Evolutionary conservation across 2,888 invertebrate genomes (phyloP), one percentile per base, ranked within the genome.

Genomic region (Eristalis intricaria): DNA sequence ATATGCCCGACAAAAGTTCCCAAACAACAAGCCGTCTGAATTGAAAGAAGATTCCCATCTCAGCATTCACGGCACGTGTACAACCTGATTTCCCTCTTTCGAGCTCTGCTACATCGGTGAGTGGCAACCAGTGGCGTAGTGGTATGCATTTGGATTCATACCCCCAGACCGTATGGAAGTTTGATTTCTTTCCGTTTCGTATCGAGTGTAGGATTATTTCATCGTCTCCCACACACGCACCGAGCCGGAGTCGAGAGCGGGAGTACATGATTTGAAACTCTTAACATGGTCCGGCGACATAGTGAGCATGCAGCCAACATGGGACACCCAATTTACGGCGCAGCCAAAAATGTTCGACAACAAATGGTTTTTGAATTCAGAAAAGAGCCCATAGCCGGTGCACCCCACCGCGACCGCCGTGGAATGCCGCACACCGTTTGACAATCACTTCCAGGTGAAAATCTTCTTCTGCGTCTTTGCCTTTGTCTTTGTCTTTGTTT

Each of bases 41-140:
- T 65, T 74, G 64, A 74, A 74, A 61, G 32, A 13, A 26, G 4
- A 11, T 0, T 56, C 50, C 60, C 50, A 26, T 15, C 40, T 86
- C 50, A 56, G 32, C 38, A 87, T 90, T 89, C 90, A 60, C 63
- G 79, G 89, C 91, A 91, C 91, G 91, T 91, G 73, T 65, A 64
- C 89, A 90, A 87, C 89, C 89, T 90, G 90, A 90, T 91, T 90
- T 90, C 90, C 90, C 90, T 89, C 82, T 89, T 89, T 82, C 66
- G 78, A 80, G 78, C 61, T 58, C 43, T 70, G 85, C 89, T 89
- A 69, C 64, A 40, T 50, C 13, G 10, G 38, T 22, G 63, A 64
- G 70, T 75, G 56, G 50, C 50, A 8, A 19, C 8, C 19, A 61
- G 64, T 58, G 78, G 63, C 58, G 73, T 66, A n/a, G 66, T 69